Evolutionary conservation across 1,140 invertebrate species (phyloP), one percentile per base, ranked within the genome.

Genomic region (Listronotus oregonensis): DNA sequence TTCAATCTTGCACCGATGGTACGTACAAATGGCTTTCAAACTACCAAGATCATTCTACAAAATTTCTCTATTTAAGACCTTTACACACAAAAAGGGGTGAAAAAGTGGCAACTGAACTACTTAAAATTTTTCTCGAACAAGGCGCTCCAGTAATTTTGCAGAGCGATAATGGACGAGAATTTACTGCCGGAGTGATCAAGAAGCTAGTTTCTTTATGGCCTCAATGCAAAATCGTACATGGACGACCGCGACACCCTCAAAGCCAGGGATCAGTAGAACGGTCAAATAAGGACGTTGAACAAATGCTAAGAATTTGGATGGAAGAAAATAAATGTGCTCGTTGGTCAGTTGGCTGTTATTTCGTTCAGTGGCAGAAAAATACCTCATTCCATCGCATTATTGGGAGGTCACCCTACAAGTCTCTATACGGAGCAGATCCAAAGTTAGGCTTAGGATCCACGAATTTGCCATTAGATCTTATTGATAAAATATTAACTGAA

Each of bases 1-100:
- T 71, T 43, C 77, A 78, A 60, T 71, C 71, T 40, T 67, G 66
- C 32, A 64, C 73, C 27, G 75, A 78, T 72, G 71, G 69, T 27
- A 64, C 75, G 5, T 79, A 51, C 52, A 74, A 74, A 51, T 80
- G 70, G 56, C 56, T 81, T 51, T 37, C 80, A 14, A 69, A 79
- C 12, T 82, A 82, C 47, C 79, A 82, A 73, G 77, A 82, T 65
- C 75, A 81, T 67, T 69, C 76, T 9, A 81, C 78, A n/a, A 82
- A 81, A 71, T 81, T 80, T 72, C 66, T 75, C 55, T 61, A 75
- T 64, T 67, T 82, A 10, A 69, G 75, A 31, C 71, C 79, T 18
- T 58, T 83, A 9, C 77, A 68, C 69, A 70, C 67, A 21, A 77
- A 77, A 72, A 55, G 61, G 32, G 71, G 67, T 10, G 39, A 5